A percentile compares a stretch with the other conserved stretches of the same genome.
phyloP scores from a whole-genome alignment of 2,797 vertebrate species.

The Lindbergichthys nudifrons region DNA sequence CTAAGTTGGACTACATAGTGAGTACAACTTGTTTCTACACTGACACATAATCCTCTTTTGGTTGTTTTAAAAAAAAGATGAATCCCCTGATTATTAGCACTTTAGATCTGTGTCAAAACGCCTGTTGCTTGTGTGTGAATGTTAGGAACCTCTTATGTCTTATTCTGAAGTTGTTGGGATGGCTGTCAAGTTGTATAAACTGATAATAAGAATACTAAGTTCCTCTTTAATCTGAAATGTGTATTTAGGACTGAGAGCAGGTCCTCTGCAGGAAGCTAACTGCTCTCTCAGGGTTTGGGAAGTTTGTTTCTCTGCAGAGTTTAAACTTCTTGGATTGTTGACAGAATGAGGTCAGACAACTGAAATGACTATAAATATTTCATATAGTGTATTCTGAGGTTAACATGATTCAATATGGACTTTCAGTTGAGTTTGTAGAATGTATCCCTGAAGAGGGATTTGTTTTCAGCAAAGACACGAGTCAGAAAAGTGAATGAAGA shows the following conservation, averaged over 20 bases:
- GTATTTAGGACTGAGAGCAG: not conserved
- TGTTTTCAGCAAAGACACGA: not conserved
- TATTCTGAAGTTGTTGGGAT: not conserved
- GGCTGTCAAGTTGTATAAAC: not conserved
- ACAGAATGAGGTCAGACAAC: conserved; percentile 51
- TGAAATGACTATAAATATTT: conserved; percentile 40
- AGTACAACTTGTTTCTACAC: not conserved
- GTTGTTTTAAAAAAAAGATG: not conserved
- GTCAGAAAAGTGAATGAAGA: not conserved
- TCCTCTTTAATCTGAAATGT: not conserved
- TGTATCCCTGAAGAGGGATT: not conserved
- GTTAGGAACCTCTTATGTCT: not conserved
- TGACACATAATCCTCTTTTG: not conserved
- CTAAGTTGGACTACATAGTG: too few species aligned
- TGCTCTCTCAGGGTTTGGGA: not conserved
- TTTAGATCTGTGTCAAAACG: conserved; percentile 5
- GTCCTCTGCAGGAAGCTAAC: conserved; percentile 1
- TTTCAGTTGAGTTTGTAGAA: not conserved
- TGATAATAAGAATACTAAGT: not conserved
- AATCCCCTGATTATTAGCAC: conserved; percentile 9
- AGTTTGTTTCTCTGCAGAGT: conserved; percentile 18
- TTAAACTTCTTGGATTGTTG: conserved; percentile 24
- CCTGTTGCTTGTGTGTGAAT: conserved; percentile 1
- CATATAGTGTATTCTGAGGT: conserved; percentile 32
- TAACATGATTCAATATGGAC: conserved; percentile 25